Evolutionary conservation across 2,113 vertebrate genomes (phyloP), one percentile per base, ranked within the genome.

Genomic region (Petroica traversi): DNA sequence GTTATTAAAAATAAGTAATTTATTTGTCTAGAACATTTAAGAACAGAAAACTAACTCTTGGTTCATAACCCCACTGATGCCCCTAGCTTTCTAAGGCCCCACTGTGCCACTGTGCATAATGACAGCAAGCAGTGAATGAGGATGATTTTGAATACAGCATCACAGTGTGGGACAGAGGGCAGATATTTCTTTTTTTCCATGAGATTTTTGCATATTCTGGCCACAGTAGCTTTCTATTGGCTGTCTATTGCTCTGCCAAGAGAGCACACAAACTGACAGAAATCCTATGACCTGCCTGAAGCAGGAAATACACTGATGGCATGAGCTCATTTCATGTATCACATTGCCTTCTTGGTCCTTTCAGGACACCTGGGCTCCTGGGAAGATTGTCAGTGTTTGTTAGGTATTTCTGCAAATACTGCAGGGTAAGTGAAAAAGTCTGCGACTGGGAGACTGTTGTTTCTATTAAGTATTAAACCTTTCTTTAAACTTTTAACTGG

Each of bases 241-340:
- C 59, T 45, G 18, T 25, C 17, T 72, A 12, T 59, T 59, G 24
- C 13, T 26, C n/a, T 49, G 36, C n/a, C 57, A 85, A 63, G 73
- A 36, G 8, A 52, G 62, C 19, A 61, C 66, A 41, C 19, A 75
- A 78, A 48, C 28, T 33, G 69, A 85, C 71, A 89, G 78, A 81
- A 93, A 78, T 89, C 40, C 62, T 76, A 68, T 34, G 33, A 64
- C 54, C 29, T 90, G 78, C 62, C 82, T 74, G 82, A 83, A 88
- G 78, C 71, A 73, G 33, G 43, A 84, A 93, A 75, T 14, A 55
- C 26, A 16, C 28, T 29, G 57, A 43, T 54, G 74, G n/a, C 36
- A 38, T 38, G 34, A 82, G 36, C 41, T 90, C 29, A 41, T 68
- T 76, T 82, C 23, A 31, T 29, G n/a, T 6, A 85, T 40, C 3